These are phyloP conservation scores for Globicephala melas DNA, from an alignment of 2,113 vertebrate genomes.

Conservation along the genomic window DNA sequence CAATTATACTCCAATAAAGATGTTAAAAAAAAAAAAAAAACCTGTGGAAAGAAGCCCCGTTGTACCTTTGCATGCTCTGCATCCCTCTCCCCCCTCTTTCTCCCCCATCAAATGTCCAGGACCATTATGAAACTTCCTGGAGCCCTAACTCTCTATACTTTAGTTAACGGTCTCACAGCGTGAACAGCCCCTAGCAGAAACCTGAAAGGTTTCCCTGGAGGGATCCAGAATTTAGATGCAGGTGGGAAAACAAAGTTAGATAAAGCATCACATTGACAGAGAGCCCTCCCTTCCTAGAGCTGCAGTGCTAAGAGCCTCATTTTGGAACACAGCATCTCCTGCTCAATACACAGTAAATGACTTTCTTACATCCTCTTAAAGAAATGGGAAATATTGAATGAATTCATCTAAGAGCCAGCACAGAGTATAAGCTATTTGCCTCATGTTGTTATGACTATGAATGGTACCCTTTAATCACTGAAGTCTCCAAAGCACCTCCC, in stretches of 20 bases:
- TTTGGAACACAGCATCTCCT: background rate
- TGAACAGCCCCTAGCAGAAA: background rate
- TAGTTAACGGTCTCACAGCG: background rate
- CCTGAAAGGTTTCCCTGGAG: background rate
- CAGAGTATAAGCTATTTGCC: constrained; percentile 12
- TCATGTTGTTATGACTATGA: constrained; percentile 21
- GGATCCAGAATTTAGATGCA: background rate
- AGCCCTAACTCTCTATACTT: background rate
- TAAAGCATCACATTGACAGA: background rate
- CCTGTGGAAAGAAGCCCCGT: background rate
- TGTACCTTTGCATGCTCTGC: rapidly evolving
- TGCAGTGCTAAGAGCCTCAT: background rate
- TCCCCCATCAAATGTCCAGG: background rate
- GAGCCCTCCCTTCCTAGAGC: background rate
- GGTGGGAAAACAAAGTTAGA: constrained; percentile 1
- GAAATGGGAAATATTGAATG: constrained; percentile 33
- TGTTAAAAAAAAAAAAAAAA: too few relatives aligned
- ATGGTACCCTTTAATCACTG: constrained; percentile 50
- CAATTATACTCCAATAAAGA: too few relatives aligned
- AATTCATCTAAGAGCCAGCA: background rate
- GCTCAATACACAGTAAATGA: background rate
- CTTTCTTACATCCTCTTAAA: constrained; percentile 31
- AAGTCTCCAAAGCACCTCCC: constrained; percentile 6
- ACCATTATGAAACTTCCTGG: background rate
- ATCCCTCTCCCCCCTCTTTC: rapidly evolving